phyloP scores from a whole-genome alignment of 1,140 invertebrate species.

The Cyphomyrmex costatus region DNA sequence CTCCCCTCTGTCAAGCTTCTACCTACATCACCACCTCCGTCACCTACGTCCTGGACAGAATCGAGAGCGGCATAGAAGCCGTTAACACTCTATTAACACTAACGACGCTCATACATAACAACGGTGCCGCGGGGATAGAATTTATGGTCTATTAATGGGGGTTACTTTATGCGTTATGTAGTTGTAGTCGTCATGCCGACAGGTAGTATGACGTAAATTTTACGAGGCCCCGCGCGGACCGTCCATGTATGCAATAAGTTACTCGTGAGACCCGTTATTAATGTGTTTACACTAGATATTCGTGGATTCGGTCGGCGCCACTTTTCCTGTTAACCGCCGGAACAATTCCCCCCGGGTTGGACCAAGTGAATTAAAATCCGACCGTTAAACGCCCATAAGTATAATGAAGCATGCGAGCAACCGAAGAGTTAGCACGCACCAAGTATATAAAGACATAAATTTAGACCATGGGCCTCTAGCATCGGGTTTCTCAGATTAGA shows the following conservation, averaged over 20 bases:
- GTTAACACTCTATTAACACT: slow-evolving; percentile 87
- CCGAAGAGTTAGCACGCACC: slow-evolving; percentile 26
- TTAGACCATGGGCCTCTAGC: slow-evolving; percentile 25
- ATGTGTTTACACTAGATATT: slow-evolving; percentile 64
- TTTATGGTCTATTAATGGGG: slow-evolving; percentile 82
- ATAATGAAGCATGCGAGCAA: slow-evolving; percentile 33
- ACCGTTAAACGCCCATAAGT: slow-evolving; percentile 32
- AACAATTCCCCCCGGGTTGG: slow-evolving; percentile 30
- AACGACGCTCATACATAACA: slow-evolving; percentile 86
- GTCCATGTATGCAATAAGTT: slow-evolving; percentile 58
- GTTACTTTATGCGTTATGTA: slow-evolving; percentile 82
- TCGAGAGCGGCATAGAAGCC: slow-evolving; percentile 84
- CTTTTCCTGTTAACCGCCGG: slow-evolving; percentile 53
- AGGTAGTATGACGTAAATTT: slow-evolving; percentile 73
- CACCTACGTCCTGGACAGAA: slow-evolving; percentile 80
- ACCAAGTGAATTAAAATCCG: slow-evolving; percentile 57
- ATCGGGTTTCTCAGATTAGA: background rate
- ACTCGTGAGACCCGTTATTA: slow-evolving; percentile 58
- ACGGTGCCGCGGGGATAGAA: slow-evolving; percentile 78
- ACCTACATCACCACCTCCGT: slow-evolving; percentile 75
- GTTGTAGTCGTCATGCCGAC: slow-evolving; percentile 70
- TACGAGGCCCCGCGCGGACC: slow-evolving; percentile 63
- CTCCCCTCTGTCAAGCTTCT: slow-evolving; percentile 62
- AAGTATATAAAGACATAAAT: slow-evolving; percentile 65
- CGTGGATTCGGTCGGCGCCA: slow-evolving; percentile 58